Base-by-base conservation (phyloP, 2,888 invertebrate species). In the Schrankia costaestrigalis region DNA sequence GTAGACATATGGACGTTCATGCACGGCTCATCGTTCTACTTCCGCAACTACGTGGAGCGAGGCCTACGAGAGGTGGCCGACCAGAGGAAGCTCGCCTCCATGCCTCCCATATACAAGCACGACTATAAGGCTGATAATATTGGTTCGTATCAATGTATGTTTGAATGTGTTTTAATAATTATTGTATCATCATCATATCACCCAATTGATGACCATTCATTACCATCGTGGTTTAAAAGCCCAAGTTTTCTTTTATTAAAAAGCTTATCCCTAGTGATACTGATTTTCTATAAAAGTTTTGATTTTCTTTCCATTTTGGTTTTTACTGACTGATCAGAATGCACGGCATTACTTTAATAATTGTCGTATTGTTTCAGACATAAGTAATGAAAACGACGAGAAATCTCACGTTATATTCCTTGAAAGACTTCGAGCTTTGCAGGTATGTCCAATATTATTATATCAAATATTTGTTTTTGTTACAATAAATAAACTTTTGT, bases 1-100 rank as follows among this genome's bases (percentile, higher is more conserved):
- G 94, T 95, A 12, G 95, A 96, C 66, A 91, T 95, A 23, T 94
- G 95, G 75, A 95, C 95, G 14, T 95, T 94, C 78, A 90, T 97
- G 74, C 91, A 93, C 52, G 94, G 94, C 63, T 93, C 95, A 0
- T 95, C 95, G 29, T 92, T 93, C 71, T 94, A 94, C 80, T 96
- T 96, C 89, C 94, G 95, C 69, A 93, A 94, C 65, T 96, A 94
- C 71, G 95, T 97, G 50, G 93, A 94, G 72, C 89, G 93, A 29
- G 95, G 95, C 0, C 81, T 96, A 41, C 66, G 75, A 3, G 86
- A 88, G 46, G 84, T 88, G 21, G 88, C 81, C 25, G 88, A 88
- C 36, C 81, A 85, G 55, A 56, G 87, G 40, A 79, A 78, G 30
- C 56, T 78, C 25, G 66, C 76, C 37, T 58, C 78, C 18, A 63